Conservation (phyloP, 2,113 vertebrate genomes). For the Saguinus midas region DNA sequence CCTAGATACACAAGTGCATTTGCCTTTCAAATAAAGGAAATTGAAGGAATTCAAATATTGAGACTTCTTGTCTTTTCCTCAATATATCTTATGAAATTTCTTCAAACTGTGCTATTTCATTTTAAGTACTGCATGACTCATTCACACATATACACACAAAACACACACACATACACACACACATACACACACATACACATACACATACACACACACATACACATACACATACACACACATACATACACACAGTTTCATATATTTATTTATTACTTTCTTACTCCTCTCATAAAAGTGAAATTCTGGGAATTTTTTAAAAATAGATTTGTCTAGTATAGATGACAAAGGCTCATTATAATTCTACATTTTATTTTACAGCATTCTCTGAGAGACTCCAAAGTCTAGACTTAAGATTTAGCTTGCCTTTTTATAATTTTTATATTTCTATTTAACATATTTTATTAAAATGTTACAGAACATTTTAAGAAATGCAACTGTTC, state of each 20-base stretch:
- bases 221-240: too few relatives aligned
- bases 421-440: not conserved
- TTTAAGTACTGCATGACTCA: not conserved
- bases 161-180: too few relatives aligned
- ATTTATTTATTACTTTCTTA: not conserved
- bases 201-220: too few relatives aligned
- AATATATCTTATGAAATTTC: not conserved
- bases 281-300: not conserved
- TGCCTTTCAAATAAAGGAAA: not conserved
- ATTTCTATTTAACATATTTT: not conserved
- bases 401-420: not conserved
- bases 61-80: not conserved
- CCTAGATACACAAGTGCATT: not conserved
- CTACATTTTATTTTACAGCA: not conserved
- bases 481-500: not conserved
- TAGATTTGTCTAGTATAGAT: not conserved
- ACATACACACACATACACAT: too few relatives aligned
- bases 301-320: not conserved
- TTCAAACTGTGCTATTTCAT: not conserved
- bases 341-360: not conserved
- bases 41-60: not conserved
- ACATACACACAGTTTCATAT: not conserved
- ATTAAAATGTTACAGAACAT: not conserved
- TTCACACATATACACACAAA: not conserved
- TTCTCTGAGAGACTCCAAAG: not conserved